These are phyloP conservation scores for Lutraria lutraria DNA, from an alignment of 2,888 invertebrate genomes.

Conservation along the genomic window DNA sequence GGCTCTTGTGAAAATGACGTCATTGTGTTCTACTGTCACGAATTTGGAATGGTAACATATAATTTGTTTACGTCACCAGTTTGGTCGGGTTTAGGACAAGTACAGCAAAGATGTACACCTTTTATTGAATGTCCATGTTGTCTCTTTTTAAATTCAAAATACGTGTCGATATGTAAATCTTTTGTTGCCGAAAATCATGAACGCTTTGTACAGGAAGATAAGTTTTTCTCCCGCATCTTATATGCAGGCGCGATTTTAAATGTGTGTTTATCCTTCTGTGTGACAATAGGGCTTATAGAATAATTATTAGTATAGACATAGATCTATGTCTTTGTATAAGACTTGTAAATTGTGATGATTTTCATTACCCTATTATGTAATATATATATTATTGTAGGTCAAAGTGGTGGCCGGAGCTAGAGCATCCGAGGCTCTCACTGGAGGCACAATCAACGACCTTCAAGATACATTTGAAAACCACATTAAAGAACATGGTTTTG, in stretches of 20 bases:
- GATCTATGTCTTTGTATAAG: too few species aligned
- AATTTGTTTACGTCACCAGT: background rate
- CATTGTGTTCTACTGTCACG: slow-evolving; percentile 70
- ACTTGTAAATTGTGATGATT: too few species aligned
- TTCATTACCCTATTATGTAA: too few species aligned
- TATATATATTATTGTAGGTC: too few species aligned
- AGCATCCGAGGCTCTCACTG: slow-evolving; percentile 27
- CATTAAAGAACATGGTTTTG: slow-evolving; percentile 22
- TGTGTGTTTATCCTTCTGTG: too few species aligned
- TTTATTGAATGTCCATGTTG: background rate
- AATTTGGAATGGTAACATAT: slow-evolving; percentile 67
- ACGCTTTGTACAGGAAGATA: too few species aligned
- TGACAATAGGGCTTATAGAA: too few species aligned
- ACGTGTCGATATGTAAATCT: too few species aligned
- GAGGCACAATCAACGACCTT: background rate
- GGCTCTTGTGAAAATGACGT: slow-evolving; percentile 76
- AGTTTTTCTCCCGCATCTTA: too few species aligned
- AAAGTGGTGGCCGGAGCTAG: slow-evolving; percentile 27
- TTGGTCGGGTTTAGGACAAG: background rate
- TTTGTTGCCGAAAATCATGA: too few species aligned
- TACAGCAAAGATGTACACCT: background rate
- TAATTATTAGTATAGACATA: too few species aligned
- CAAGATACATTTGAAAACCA: slow-evolving; percentile 29
- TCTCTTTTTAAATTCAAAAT: background rate
- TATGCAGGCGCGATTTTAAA: too few species aligned